phyloP scores from a whole-genome alignment of 2,888 invertebrate species.

The Leucozona laternaria region DNA sequence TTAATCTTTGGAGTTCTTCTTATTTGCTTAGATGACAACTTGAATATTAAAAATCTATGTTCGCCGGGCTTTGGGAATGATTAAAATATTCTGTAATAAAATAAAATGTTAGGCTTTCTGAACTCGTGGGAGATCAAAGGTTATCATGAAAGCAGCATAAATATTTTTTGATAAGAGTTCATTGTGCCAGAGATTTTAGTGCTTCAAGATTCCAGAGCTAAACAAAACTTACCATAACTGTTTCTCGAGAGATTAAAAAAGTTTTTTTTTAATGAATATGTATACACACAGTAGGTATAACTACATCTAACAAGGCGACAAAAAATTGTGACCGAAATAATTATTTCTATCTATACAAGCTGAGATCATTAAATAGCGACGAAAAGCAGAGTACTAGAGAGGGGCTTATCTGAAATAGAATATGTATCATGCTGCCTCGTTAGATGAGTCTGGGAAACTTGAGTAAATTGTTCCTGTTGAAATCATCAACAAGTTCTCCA shows the following conservation, averaged over 20 bases:
- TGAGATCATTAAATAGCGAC: conserved; percentile 55
- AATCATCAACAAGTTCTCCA: conserved; percentile 54
- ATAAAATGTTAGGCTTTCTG: not conserved
- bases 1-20: not conserved
- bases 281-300: not conserved
- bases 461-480: conserved; percentile 38
- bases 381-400: not conserved
- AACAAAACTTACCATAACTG: not conserved
- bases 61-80: not conserved
- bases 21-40: not conserved
- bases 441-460: conserved; percentile 19
- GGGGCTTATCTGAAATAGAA: conserved; percentile 64
- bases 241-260: not conserved
- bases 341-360: conserved; percentile 45
- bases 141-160: conserved; percentile 78
- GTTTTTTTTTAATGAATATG: not conserved
- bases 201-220: not conserved
- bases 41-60: conserved; percentile 2
- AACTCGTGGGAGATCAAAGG: conserved; percentile 67
- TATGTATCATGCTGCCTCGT: conserved; percentile 14
- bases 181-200: conserved; percentile 76
- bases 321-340: conserved; percentile 54
- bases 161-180: conserved; percentile 79
- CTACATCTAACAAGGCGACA: not conserved
- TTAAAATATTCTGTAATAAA: not conserved